Base-by-base conservation (phyloP, 2,797 vertebrate species). In the Octomys mimax region DNA sequence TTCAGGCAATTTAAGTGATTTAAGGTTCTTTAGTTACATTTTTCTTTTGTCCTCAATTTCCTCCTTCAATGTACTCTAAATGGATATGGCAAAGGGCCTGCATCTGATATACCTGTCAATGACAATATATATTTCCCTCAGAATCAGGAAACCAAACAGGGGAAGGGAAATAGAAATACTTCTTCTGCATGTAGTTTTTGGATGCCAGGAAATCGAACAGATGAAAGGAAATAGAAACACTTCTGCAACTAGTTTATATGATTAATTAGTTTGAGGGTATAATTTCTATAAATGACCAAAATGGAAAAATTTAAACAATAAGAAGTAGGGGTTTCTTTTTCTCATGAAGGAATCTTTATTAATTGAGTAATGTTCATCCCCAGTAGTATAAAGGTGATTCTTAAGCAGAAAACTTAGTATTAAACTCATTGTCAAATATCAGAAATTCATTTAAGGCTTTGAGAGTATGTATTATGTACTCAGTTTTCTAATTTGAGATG, bases 261-360 rank as follows among this genome's bases (percentile, higher is more conserved):
- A 81, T 80, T 88, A 88, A 89, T 82, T 94, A 95, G 52, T 61
- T 68, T 92, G 78, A 95, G 62, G 31, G 9, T 92, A 46, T 96
- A 80, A 92, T 91, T 90, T 96, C 26, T 46, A 93, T 66, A 46
- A 52, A 68, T 52, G 61, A 82, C 75, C 42, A 61, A 57, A 66
- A 49, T 86, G 26, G 66, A 87, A 42, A 94, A 19, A 86, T 84
- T 95, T 88, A 49, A 13, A 89, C 64, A 91, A 28, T 9, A 3
- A 46, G 24, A 80, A 90, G 46, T 71, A 13, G 49, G 90, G 26
- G 1, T 70, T 39, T 91, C 26, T 28, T 94, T 52, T 81, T 88
- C 93, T 81, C 73, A 92, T 81, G 73, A 87, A 70, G 71, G 5
- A 84, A 66, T 68, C 6, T 54, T 14, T 62, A 33, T 61, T 92